Evolutionary conservation across 1,140 invertebrate genomes (phyloP).

Genomic region (Atta colombica): DNA sequence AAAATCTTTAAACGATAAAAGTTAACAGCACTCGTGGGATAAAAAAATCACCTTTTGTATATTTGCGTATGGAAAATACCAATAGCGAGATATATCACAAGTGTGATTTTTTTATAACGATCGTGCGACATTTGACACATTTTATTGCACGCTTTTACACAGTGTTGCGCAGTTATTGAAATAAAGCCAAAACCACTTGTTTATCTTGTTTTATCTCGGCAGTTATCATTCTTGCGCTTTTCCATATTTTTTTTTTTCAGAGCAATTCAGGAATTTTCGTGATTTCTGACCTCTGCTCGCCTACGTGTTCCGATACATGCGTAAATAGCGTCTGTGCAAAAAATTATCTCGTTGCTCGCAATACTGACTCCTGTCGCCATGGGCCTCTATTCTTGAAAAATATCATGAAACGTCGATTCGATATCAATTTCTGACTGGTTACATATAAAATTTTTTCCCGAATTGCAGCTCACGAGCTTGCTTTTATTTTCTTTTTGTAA

Average conservation of each 20-base stretch:
- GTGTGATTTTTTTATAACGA: background rate
- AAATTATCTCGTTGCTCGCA: background rate
- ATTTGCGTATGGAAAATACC: background rate
- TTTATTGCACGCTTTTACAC: constrained; percentile 42
- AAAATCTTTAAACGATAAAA: background rate
- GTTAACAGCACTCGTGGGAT: background rate
- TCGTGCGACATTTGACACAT: background rate
- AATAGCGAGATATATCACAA: constrained; percentile 24
- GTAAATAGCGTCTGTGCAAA: constrained; percentile 5
- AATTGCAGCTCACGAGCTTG: no score
- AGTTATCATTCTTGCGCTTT: constrained; percentile 55
- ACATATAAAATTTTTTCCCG: no score
- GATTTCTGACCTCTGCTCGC: background rate
- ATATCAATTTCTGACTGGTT: no score
- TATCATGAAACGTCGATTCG: no score
- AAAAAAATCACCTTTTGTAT: background rate
- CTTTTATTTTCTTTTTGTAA: no score
- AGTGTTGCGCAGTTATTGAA: background rate
- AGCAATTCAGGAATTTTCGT: constrained; percentile 4
- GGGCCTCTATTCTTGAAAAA: no score
- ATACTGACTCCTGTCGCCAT: background rate
- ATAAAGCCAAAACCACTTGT: constrained; percentile 61
- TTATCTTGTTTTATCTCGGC: constrained; percentile 19
- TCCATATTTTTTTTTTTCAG: constrained; percentile 15
- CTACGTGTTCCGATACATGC: no score